These are phyloP conservation scores for Sycophila sp. DNA, from an alignment of 1,140 invertebrate genomes.

Conservation along the genomic window DNA sequence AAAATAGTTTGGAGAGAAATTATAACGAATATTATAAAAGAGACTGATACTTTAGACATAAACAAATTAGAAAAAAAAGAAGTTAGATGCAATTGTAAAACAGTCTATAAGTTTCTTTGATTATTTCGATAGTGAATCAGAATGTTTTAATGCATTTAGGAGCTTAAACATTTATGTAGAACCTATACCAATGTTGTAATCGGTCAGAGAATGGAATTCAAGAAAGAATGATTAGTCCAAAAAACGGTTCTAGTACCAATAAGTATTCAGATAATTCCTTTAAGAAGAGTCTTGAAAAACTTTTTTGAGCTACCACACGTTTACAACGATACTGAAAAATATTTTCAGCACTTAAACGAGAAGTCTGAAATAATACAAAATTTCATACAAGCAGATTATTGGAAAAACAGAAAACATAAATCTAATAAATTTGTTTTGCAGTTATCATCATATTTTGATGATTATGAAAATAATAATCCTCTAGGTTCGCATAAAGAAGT, in stretches of 20 bases:
- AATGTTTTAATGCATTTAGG: not conserved
- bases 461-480: conserved; percentile 40
- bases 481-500: conserved; percentile 36
- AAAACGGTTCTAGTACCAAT: not conserved
- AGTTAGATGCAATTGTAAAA: too few species aligned
- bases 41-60: too few species aligned
- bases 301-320: not conserved
- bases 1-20: too few species aligned
- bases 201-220: conserved; percentile 22
- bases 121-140: too few species aligned
- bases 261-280: not conserved
- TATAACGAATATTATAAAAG: too few species aligned
- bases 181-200: conserved; percentile 23
- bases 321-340: not conserved
- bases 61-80: too few species aligned
- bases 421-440: conserved; percentile 14
- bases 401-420: not conserved
- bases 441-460: conserved; percentile 31
- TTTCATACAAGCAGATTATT: conserved; percentile 6
- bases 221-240: not conserved
- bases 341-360: not conserved
- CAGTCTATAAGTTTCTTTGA: too few species aligned
- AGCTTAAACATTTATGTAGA: conserved; percentile 26
- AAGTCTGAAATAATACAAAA: not conserved
- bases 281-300: not conserved